Evolutionary conservation across 2,888 invertebrate genomes (phyloP).

Genomic region (Tenthredo livida): DNA sequence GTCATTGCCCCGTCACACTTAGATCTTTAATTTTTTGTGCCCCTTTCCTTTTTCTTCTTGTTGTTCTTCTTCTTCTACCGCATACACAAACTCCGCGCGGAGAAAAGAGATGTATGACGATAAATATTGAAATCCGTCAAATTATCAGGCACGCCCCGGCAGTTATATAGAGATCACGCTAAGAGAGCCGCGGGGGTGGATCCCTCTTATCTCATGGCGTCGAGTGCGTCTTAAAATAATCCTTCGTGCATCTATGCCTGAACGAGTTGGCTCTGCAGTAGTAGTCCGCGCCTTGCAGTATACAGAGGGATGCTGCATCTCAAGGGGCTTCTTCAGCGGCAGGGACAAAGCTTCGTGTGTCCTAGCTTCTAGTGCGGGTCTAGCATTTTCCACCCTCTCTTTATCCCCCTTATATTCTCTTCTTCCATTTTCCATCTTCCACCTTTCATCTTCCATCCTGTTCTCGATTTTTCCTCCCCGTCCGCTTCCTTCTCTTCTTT

Average conservation of each 20-base stretch:
- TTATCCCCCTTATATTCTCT: not conserved
- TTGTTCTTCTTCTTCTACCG: not conserved
- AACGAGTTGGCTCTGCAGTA: slow-evolving; percentile 38
- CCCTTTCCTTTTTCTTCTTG: not conserved
- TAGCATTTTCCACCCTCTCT: slow-evolving; percentile 4
- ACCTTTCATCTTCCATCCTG: not conserved
- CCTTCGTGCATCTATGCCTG: slow-evolving; percentile 35
- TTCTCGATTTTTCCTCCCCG: not conserved
- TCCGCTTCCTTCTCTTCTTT: not conserved
- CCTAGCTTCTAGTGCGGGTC: not conserved
- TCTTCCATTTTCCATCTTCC: not conserved
- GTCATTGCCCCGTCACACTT: not conserved
- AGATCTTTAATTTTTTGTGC: not conserved
- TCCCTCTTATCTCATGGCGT: slow-evolving; percentile 47
- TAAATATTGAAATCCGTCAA: slow-evolving; percentile 49
- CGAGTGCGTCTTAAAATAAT: slow-evolving; percentile 53
- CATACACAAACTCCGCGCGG: not conserved
- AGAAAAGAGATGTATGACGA: slow-evolving; percentile 21
- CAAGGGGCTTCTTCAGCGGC: slow-evolving; percentile 34
- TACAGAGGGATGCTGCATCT: slow-evolving; percentile 46
- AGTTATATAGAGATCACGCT: slow-evolving; percentile 17
- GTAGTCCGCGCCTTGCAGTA: not conserved
- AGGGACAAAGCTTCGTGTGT: slow-evolving; percentile 24
- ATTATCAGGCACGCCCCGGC: slow-evolving; percentile 50
- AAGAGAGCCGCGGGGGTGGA: slow-evolving; percentile 14